These are phyloP conservation scores for Zosterops hypoxanthus DNA, from an alignment of 2,113 vertebrate genomes.

Conservation along the genomic window DNA sequence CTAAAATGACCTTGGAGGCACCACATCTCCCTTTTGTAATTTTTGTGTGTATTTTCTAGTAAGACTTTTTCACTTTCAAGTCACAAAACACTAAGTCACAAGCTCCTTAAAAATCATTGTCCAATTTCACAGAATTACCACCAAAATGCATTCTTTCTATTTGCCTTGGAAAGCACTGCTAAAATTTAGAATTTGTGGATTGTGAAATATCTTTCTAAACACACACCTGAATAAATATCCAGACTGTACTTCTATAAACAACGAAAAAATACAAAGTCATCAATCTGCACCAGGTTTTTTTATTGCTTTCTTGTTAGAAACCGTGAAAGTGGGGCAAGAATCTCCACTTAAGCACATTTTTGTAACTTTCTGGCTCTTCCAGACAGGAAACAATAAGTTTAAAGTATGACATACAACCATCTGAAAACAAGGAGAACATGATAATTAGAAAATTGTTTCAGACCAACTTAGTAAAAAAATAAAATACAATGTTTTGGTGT, in stretches of 20 bases:
- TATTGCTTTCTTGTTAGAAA: background rate
- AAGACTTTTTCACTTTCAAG: background rate
- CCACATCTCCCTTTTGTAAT: rapidly evolving
- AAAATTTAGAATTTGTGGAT: background rate
- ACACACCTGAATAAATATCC: background rate
- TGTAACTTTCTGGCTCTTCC: background rate
- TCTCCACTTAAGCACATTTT: background rate
- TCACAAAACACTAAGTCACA: background rate
- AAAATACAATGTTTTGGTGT: background rate
- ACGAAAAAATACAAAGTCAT: background rate
- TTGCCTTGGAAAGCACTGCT: background rate
- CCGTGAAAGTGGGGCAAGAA: background rate
- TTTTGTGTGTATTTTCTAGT: background rate
- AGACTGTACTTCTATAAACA: background rate
- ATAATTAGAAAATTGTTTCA: background rate
- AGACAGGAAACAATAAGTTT: background rate
- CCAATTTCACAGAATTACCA: background rate
- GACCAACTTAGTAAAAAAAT: background rate
- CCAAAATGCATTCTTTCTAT: background rate
- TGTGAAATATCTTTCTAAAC: background rate
- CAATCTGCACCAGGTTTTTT: background rate
- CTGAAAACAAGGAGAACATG: background rate
- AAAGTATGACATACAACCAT: background rate
- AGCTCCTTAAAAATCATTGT: background rate
- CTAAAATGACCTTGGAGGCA: background rate